Evolutionary conservation across 2,888 invertebrate species (phyloP).

Genomic region (Eupithecia vulgata): DNA sequence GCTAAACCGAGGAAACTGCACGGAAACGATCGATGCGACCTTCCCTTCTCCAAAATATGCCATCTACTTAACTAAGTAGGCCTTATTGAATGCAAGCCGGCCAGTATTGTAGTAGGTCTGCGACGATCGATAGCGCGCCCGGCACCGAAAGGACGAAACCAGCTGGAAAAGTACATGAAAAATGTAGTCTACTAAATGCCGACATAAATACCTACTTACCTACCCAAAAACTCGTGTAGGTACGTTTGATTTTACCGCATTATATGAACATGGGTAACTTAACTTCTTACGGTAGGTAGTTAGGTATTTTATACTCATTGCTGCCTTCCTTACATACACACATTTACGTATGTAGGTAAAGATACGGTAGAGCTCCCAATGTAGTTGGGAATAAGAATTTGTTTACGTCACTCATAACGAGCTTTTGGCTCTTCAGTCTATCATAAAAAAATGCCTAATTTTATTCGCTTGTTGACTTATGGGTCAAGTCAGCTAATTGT

Average conservation of each 20-base stretch:
- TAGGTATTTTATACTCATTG: too few species aligned
- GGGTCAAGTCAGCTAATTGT: background rate
- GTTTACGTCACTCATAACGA: background rate
- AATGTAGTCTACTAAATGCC: conserved; percentile 46
- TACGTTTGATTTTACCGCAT: conserved; percentile 1
- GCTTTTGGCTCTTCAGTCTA: background rate
- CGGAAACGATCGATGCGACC: background rate
- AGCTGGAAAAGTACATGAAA: conserved; percentile 64
- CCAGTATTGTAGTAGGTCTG: conserved; percentile 44
- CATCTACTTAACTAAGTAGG: background rate
- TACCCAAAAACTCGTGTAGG: background rate
- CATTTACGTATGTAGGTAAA: background rate
- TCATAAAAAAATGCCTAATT: background rate
- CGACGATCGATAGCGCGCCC: conserved; percentile 74
- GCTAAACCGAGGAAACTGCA: background rate
- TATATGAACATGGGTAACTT: background rate
- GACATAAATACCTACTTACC: conserved; percentile 11
- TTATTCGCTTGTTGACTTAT: background rate
- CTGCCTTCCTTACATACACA: background rate
- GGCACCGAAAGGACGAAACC: conserved; percentile 70
- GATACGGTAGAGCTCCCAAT: too few species aligned
- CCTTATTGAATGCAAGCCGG: conserved; percentile 41
- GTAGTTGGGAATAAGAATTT: background rate
- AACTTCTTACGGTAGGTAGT: too few species aligned
- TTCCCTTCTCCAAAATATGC: conserved; percentile 17